These are phyloP conservation scores for Varanus salvator DNA, from an alignment of 2,113 vertebrate species.

Conservation along the genomic window DNA sequence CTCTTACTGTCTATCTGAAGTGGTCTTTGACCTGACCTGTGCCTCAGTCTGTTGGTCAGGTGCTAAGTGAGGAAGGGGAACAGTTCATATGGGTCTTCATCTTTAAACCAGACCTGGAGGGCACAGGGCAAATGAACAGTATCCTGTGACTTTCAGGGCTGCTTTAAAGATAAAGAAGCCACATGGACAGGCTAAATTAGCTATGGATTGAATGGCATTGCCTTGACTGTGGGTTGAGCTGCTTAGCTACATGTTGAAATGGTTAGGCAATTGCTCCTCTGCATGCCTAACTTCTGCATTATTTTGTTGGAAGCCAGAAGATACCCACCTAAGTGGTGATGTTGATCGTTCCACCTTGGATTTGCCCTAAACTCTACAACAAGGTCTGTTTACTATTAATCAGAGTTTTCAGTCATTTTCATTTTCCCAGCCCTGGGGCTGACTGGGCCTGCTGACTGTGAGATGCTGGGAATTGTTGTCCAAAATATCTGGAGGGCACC, in stretches of 20 bases:
- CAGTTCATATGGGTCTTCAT: too few relatives aligned
- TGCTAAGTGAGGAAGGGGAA: too few relatives aligned
- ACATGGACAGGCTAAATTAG: too few relatives aligned
- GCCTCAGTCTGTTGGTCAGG: too few relatives aligned
- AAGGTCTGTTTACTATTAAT: too few relatives aligned
- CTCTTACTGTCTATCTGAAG: constrained; percentile 59
- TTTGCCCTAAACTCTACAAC: background rate
- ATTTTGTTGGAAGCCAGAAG: background rate
- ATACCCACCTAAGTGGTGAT: background rate
- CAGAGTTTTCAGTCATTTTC: too few relatives aligned
- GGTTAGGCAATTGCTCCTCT: background rate
- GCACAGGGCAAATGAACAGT: too few relatives aligned
- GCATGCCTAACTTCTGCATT: background rate
- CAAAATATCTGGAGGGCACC: too few relatives aligned
- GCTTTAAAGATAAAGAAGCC: too few relatives aligned
- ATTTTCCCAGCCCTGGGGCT: background rate
- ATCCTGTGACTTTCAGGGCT: too few relatives aligned
- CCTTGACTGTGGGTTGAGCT: background rate
- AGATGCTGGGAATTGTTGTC: too few relatives aligned
- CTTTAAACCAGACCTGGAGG: too few relatives aligned
- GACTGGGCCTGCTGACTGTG: background rate
- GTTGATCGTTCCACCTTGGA: background rate
- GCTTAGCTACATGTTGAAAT: background rate
- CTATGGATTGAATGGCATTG: background rate
- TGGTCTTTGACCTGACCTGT: constrained; percentile 30